These are phyloP conservation scores for Conchocele bisecta DNA, from an alignment of 2,888 invertebrate species.

Conservation along the genomic window DNA sequence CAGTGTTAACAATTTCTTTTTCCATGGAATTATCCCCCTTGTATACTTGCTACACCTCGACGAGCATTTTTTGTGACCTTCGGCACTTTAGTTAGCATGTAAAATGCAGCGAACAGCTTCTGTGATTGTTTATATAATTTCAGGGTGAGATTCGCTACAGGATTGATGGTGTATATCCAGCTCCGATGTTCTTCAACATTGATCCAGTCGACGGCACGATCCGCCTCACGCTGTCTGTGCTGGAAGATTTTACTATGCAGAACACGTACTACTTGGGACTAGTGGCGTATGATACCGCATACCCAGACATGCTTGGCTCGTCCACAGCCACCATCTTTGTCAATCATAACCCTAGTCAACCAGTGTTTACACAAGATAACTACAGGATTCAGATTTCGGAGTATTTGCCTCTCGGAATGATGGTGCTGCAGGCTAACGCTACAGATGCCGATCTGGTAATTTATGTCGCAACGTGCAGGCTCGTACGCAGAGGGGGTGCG, in stretches of 20 bases:
- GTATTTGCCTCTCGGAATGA: slow-evolving; percentile 57
- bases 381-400: slow-evolving; percentile 66
- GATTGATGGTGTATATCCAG: slow-evolving; percentile 71
- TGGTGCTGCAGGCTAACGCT: slow-evolving; percentile 68
- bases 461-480: no score
- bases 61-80: no score
- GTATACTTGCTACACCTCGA: no score
- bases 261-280: slow-evolving; percentile 63
- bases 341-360: slow-evolving; percentile 74
- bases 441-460: slow-evolving; percentile 73
- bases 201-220: slow-evolving; percentile 61
- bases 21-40: no score
- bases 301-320: slow-evolving; percentile 64
- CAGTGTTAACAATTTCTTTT: no score
- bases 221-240: slow-evolving; percentile 46
- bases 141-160: slow-evolving; percentile 73
- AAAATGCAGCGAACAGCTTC: no score
- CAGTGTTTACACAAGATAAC: slow-evolving; percentile 57
- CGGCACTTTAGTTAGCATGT: no score
- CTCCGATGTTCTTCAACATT: slow-evolving; percentile 71
- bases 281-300: slow-evolving; percentile 71
- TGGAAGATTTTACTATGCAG: slow-evolving; percentile 58
- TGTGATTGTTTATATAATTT: slow-evolving; percentile 37
- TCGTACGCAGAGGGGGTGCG: no score
- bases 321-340: slow-evolving; percentile 74